Evolutionary conservation across 2,797 vertebrate species (phyloP).

Genomic region (Falco biarmicus): DNA sequence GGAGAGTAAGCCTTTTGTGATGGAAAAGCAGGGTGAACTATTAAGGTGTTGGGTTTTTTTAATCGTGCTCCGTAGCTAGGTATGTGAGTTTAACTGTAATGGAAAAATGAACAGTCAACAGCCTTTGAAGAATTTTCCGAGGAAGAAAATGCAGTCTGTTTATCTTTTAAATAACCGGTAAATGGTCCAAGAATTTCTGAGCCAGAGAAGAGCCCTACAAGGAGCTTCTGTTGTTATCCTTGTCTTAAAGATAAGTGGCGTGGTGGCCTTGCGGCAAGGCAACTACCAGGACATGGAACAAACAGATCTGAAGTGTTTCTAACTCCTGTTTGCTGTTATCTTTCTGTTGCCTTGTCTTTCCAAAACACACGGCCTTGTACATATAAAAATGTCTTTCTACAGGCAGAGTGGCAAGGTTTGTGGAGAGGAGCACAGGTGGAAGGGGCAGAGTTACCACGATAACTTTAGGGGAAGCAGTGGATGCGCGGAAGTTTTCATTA

Average conservation of each 20-base stretch:
- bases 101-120: background rate
- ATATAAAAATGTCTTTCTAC: background rate
- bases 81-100: background rate
- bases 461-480: background rate
- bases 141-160: background rate
- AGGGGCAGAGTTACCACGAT: background rate
- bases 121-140: background rate
- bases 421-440: background rate
- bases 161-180: background rate
- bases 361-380: background rate
- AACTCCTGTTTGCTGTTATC: background rate
- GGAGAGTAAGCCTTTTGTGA: background rate
- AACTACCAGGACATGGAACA: fast-evolving
- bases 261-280: background rate
- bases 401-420: background rate
- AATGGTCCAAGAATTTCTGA: background rate
- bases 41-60: background rate
- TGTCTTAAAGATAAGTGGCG: background rate
- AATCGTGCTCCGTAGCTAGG: fast-evolving
- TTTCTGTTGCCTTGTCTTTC: background rate
- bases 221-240: background rate
- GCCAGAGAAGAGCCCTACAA: background rate
- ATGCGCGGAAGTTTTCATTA: background rate
- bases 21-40: background rate
- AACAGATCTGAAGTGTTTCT: background rate